Evolutionary conservation across 2,888 invertebrate species (phyloP).

Genomic region (Timema podura): DNA sequence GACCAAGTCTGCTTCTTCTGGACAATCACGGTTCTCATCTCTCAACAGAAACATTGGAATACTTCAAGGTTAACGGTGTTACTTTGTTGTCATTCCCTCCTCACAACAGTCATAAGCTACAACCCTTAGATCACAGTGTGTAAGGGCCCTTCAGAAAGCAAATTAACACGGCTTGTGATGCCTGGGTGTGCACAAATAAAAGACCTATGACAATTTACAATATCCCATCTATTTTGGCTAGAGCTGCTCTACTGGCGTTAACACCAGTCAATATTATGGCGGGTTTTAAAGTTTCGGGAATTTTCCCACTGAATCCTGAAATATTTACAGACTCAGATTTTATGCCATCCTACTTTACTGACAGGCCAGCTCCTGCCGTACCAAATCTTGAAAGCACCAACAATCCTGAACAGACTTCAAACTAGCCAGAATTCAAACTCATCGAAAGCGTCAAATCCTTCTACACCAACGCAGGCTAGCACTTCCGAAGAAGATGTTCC

Average conservation of each 20-base stretch:
- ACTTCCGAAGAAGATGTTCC: no score
- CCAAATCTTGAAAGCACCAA: neutral
- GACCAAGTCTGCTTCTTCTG: neutral
- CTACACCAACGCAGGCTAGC: no score
- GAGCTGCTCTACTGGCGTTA: neutral
- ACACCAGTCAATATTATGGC: conserved; percentile 13
- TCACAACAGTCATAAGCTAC: conserved; percentile 13
- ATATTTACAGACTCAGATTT: conserved; percentile 16
- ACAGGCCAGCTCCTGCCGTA: conserved; percentile 10
- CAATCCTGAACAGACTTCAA: no score
- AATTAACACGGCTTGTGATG: conserved; percentile 16
- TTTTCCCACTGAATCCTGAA: conserved; percentile 15
- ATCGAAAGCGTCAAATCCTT: neutral
- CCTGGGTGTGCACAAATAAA: conserved; percentile 15
- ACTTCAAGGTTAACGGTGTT: conserved; percentile 20
- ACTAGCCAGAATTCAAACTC: no score
- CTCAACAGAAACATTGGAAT: neutral
- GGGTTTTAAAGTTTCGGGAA: conserved; percentile 15
- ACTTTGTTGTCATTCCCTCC: conserved; percentile 15
- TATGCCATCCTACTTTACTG: conserved; percentile 15
- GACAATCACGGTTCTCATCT: conserved; percentile 11
- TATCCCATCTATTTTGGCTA: conserved; percentile 17
- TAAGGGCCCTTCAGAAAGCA: conserved; percentile 10
- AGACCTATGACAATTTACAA: conserved; percentile 16
- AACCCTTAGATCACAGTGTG: conserved; percentile 11